Evolutionary conservation across 2,797 vertebrate species (phyloP).

Genomic region (Poeciliopsis presidionis): DNA sequence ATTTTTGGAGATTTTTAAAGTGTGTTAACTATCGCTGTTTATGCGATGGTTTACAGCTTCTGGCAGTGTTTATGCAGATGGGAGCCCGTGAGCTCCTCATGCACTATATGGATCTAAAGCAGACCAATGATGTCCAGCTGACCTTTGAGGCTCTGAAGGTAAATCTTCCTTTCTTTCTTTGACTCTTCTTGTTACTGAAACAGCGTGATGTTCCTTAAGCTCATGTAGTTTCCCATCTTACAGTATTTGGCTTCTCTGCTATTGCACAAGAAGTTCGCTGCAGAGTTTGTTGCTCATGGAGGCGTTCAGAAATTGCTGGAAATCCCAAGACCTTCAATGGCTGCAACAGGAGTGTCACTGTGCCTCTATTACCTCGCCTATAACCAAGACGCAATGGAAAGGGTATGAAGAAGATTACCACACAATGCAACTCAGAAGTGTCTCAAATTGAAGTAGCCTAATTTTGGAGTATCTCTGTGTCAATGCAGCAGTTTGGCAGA

Average conservation of each 20-base stretch:
- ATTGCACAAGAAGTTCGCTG: slow-evolving; percentile 99
- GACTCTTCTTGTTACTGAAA: not conserved
- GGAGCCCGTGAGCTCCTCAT: slow-evolving; percentile 96
- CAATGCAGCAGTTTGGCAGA: not conserved
- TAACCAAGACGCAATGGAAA: slow-evolving; percentile 99
- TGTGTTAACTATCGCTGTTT: not conserved
- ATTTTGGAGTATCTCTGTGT: not conserved
- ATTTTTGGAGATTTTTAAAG: not conserved
- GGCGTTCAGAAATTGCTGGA: slow-evolving; percentile 97
- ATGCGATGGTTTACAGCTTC: slow-evolving; percentile 78
- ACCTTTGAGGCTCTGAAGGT: slow-evolving; percentile 99
- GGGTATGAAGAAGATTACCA: slow-evolving; percentile 77
- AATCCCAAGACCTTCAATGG: slow-evolving; percentile 98
- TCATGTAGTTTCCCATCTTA: not conserved
- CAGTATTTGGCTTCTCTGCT: slow-evolving; percentile 96
- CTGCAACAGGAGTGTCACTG: slow-evolving; percentile 98
- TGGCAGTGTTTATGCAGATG: slow-evolving; percentile 98
- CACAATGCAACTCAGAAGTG: not conserved
- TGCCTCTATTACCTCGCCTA: slow-evolving; percentile 99
- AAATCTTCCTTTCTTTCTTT: slow-evolving; percentile 21
- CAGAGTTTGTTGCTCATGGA: slow-evolving; percentile 97
- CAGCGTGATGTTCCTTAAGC: not conserved
- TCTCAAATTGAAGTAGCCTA: not conserved
- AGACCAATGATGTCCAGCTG: slow-evolving; percentile 96
- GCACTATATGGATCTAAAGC: slow-evolving; percentile 97